Evolutionary conservation across 2,113 vertebrate genomes (phyloP).

Genomic region (Zosterops japonicus): DNA sequence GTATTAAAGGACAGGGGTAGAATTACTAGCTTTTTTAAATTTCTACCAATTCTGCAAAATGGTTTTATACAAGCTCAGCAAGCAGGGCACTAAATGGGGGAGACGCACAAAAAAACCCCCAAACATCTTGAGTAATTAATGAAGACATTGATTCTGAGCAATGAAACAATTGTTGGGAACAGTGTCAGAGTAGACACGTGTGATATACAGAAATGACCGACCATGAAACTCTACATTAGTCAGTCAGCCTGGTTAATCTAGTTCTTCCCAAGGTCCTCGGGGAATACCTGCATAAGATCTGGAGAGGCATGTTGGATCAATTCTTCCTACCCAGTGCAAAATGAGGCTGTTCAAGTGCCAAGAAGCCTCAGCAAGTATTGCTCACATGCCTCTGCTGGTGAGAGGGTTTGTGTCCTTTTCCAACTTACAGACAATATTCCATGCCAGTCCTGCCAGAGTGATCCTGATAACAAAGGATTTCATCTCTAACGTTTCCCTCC

Average conservation of each 20-base stretch:
- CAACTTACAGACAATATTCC: fast-evolving
- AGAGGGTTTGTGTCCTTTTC: not conserved
- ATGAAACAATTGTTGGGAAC: not conserved
- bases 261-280: not conserved
- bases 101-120: not conserved
- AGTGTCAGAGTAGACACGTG: not conserved
- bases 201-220: not conserved
- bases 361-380: fast-evolving
- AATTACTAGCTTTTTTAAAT: not conserved
- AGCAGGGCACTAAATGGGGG: not conserved
- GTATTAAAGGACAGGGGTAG: not conserved
- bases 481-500: not conserved
- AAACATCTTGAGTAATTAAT: not conserved
- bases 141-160: not conserved
- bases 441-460: fast-evolving
- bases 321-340: not conserved
- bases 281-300: not conserved
- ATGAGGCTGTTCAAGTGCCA: not conserved
- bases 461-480: fast-evolving
- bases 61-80: not conserved
- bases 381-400: fast-evolving
- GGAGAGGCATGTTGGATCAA: not conserved
- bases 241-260: not conserved
- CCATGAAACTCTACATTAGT: not conserved
- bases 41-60: not conserved